Base-by-base conservation (phyloP, 2,113 vertebrate species). In the Rhinolophus sinicus region DNA sequence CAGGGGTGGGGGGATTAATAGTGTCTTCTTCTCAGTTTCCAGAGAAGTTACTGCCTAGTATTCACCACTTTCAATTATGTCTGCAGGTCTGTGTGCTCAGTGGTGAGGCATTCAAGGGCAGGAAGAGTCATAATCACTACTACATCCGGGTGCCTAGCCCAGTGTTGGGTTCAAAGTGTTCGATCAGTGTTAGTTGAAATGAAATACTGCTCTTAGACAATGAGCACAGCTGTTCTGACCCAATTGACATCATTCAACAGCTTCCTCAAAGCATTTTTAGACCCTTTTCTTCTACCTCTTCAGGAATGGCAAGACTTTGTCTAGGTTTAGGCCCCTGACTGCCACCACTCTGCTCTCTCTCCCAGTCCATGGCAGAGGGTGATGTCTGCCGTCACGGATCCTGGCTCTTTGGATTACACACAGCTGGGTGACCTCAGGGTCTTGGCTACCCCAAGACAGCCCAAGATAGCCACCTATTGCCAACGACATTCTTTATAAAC, bases 1-100 rank as follows among this genome's bases (percentile, higher is more conserved):
- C 4, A 2, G 4, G 5, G n/a, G 19, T 22, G 16, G 30, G 13
- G 18, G 40, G 14, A 40, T 16, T 4, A 9, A 28, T 0, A 21
- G 77, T 3, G 2, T 13, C 12, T 9, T 64, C 38, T 56, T 19
- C 72, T 81, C 60, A 28, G 60, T 19, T 52, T 64, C 84, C 69
- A 70, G 28, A 58, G 44, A 24, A 54, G 22, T 52, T 0, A 6
- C 33, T 62, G 35, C 22, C 3, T 13, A 64, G 58, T 18, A 21
- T 21, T 52, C 40, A 10, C 12, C 60, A 35, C 16, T 21, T n/a
- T 69, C 40, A n/a, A 0, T 2, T 38, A 9, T 3, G 14, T 22
- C 21, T 30, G n/a, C 2, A 78, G 50, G 52, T 69, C 60, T 50
- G 19, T 5, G 44, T 44, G 67, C 58, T 50, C 4, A 24, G 18